phyloP scores from a whole-genome alignment of 2,113 vertebrate species.

The Oncorhynchus masou region DNA sequence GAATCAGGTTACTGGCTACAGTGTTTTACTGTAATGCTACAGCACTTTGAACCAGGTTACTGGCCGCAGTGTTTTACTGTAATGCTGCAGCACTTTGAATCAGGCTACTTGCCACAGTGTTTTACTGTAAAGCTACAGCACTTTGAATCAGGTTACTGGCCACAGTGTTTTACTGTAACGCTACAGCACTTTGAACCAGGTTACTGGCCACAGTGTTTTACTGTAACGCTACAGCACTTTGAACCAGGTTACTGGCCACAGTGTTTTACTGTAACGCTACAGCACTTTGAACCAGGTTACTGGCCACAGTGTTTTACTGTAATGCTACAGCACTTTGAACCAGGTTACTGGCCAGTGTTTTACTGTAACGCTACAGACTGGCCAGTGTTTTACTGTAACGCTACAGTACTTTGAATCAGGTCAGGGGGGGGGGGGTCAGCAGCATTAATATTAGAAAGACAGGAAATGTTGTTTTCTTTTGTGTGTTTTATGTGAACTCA shows the following conservation, averaged over 20 bases:
- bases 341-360: constrained; percentile 31
- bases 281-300: no score
- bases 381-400: constrained; percentile 2
- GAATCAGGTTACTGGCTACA: no score
- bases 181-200: not conserved
- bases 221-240: no score
- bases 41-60: no score
- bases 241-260: no score
- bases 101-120: constrained; percentile 32
- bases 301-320: no score
- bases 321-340: not conserved
- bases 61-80: no score
- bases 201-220: no score
- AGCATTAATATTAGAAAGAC: constrained; percentile 59
- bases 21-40: no score
- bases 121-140: not conserved
- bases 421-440: constrained; percentile 30
- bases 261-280: no score
- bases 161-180: no score
- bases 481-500: constrained; percentile 43
- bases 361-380: not conserved
- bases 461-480: constrained; percentile 60
- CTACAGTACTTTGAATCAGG: constrained; percentile 23
- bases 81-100: not conserved
- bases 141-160: constrained; percentile 26